phyloP scores from a whole-genome alignment of 2,113 vertebrate genomes.

The Oryzias woworae region DNA sequence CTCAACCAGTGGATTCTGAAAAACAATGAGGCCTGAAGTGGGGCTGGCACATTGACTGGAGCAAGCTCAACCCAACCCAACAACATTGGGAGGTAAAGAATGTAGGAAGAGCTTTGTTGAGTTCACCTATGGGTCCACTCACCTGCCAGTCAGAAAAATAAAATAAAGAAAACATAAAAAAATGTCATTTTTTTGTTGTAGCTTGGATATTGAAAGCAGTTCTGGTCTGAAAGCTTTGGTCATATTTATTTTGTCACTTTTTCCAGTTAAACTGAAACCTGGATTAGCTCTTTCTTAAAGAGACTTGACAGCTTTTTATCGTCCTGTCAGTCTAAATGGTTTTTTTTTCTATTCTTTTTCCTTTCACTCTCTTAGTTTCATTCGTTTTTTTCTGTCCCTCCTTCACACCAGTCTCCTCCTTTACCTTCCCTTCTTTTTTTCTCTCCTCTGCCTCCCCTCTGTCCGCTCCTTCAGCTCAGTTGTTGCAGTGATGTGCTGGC shows the following conservation, averaged over 20 bases:
- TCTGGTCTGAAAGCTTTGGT: neutral
- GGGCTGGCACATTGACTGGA: too few relatives aligned
- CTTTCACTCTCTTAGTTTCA: neutral
- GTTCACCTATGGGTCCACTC: too few relatives aligned
- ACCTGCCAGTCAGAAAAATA: too few relatives aligned
- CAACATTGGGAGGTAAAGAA: too few relatives aligned
- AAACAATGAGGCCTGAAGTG: too few relatives aligned
- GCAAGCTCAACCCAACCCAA: too few relatives aligned
- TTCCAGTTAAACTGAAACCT: neutral
- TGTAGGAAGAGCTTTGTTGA: too few relatives aligned
- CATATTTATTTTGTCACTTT: slow-evolving; percentile 15
- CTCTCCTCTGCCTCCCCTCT: slow-evolving; percentile 40
- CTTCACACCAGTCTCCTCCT: slow-evolving; percentile 32
- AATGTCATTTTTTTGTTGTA: too few relatives aligned
- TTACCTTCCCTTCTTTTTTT: slow-evolving; percentile 8
- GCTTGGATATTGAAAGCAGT: too few relatives aligned
- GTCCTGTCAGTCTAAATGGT: neutral
- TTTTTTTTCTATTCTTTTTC: neutral
- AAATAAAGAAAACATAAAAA: too few relatives aligned
- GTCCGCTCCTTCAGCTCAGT: slow-evolving; percentile 41
- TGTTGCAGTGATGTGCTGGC: slow-evolving; percentile 60
- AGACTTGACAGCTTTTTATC: slow-evolving; percentile 2
- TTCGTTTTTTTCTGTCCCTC: slow-evolving; percentile 11
- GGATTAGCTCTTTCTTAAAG: neutral
- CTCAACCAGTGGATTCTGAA: too few relatives aligned